These are phyloP conservation scores for Augochlora pura DNA, from an alignment of 1,140 invertebrate genomes.

Conservation along the genomic window DNA sequence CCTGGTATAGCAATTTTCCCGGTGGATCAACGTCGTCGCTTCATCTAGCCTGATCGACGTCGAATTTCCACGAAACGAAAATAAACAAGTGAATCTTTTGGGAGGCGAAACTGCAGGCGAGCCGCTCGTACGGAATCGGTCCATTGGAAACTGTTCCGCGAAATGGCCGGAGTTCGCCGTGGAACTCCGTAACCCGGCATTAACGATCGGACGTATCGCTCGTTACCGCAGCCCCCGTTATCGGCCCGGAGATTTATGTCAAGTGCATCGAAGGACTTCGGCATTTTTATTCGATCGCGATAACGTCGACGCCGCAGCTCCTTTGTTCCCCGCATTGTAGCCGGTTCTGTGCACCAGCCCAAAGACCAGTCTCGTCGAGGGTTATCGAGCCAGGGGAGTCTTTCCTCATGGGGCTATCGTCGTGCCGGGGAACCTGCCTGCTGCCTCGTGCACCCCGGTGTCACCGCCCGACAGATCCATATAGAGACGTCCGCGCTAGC, in stretches of 20 bases:
- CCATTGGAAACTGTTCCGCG: constrained; percentile 23
- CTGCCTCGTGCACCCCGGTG: constrained; percentile 16
- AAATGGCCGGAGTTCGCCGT: constrained; percentile 7
- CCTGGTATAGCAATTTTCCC: background rate
- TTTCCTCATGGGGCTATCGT: background rate
- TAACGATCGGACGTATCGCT: constrained; percentile 55
- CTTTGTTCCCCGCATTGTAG: constrained; percentile 47
- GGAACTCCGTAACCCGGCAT: constrained; percentile 26
- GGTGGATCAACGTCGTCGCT: background rate
- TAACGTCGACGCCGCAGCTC: constrained; percentile 52
- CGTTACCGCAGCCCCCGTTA: constrained; percentile 50
- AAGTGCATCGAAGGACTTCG: constrained; percentile 58
- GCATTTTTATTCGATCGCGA: constrained; percentile 62
- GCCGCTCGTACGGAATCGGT: background rate
- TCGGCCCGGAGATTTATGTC: constrained; percentile 63
- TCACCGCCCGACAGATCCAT: constrained; percentile 20
- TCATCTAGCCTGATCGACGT: background rate
- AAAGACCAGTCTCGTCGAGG: constrained; percentile 24
- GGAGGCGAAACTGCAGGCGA: background rate
- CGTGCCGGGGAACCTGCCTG: constrained; percentile 15
- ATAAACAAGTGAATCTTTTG: background rate
- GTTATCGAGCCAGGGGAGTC: constrained; percentile 27
- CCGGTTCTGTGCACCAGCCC: constrained; percentile 33
- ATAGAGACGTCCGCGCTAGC: background rate
- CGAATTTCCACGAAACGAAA: background rate